Percentiles rank a stretch among this genome's conserved stretches.
Conservation (phyloP, 92 coral and sea anemone genomes). For the Pocillopora grandis region DNA sequence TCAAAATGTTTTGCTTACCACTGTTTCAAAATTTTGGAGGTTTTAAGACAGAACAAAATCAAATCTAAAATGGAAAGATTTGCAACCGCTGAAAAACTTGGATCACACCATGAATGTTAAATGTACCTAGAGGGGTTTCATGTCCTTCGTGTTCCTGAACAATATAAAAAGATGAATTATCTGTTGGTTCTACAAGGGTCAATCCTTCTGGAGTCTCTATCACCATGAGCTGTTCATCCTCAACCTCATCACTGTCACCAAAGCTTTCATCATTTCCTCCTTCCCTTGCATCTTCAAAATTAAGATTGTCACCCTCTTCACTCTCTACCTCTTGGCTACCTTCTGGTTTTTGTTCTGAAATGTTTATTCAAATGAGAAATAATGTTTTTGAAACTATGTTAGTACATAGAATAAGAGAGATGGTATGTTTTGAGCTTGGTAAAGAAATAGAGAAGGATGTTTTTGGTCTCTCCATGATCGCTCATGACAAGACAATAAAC, state of each 20-base stretch:
- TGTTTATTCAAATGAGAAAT: no score
- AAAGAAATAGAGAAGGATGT: no score
- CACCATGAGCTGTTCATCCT: slow-evolving; percentile 80
- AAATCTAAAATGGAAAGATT: no score
- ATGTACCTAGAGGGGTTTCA: slow-evolving; percentile 74
- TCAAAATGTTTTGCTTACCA: no score
- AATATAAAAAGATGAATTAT: slow-evolving; percentile 71
- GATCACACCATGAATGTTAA: neutral
- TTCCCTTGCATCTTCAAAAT: slow-evolving; percentile 26
- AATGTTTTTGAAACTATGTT: no score
- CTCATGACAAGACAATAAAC: no score
- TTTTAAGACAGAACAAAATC: no score
- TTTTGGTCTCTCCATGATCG: no score
- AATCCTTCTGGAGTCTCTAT: slow-evolving; percentile 96
- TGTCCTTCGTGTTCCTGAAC: slow-evolving; percentile 77
- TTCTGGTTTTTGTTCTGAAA: slow-evolving; percentile 25
- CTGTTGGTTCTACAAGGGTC: slow-evolving; percentile 81
- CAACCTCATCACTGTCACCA: slow-evolving; percentile 45
- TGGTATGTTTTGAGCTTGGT: no score
- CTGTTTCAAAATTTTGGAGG: no score
- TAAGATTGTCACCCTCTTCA: slow-evolving; percentile 12
- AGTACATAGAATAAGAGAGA: no score
- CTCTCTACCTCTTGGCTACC: neutral
- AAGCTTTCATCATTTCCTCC: slow-evolving; percentile 34
- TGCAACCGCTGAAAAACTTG: no score